Evolutionary conservation across 1,140 invertebrate genomes (phyloP), one percentile per base, ranked within the genome.

Genomic region (Leptopilina boulardi): DNA sequence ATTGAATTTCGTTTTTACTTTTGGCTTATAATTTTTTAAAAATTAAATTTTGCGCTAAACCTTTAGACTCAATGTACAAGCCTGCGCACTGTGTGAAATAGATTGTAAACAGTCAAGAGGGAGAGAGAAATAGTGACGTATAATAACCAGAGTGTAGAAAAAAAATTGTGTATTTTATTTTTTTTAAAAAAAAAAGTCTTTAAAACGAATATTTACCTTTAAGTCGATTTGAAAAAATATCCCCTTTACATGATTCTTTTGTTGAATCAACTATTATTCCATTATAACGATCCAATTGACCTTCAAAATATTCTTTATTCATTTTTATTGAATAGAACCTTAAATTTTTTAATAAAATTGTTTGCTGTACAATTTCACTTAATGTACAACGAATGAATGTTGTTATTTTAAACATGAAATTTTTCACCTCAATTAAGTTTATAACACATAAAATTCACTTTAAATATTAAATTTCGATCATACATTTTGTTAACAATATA

Each of bases 201-300:
- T 18, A 54, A 73, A 34, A 8, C 51, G 44, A 26, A 19, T n/a
- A 70, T 84, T 23, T 88, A 95, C 94, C 93, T 91, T 92, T 78
- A 13, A 96, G 87, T 79, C 93, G 92, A 51, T 89, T 79, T 0
- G 85, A 11, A 85, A 96, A 94, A 44, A 88, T 75, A 21, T 86
- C 78, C 51, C 80, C 47, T 42, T 91, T 88, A 85, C 93, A 94
- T n/a, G 88, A 82, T 91, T 94, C 93, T 75, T 90, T 81, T 59
- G 86, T 81, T 8, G 94, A 95, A 85, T 94, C 92, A 0, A 96
- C 91, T 5, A 94, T 94, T 11, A 96, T 87, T 3, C 95, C 95
- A 84, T 93, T 93, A 72, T 94, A 96, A 71, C 93, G 91, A 88
- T 96, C 95, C 19, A 83, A 66, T n/a, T 85, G 82, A 0, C 95